Conservation (phyloP, 1,140 invertebrate species). For the Dendroctonus valens region DNA sequence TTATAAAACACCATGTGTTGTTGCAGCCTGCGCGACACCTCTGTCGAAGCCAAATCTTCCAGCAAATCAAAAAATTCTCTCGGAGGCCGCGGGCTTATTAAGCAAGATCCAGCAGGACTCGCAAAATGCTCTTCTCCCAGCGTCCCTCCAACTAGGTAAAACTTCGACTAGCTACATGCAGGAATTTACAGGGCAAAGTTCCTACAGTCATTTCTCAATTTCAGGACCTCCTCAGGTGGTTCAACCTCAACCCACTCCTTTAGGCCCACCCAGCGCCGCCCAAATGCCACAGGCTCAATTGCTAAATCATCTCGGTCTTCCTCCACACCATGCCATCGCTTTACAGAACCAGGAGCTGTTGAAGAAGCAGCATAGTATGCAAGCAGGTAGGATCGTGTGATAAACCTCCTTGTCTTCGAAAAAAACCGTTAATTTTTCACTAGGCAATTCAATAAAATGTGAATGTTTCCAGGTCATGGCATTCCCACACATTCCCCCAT, state of each 20-base stretch:
- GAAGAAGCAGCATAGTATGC: conserved; percentile 57
- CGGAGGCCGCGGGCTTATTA: conserved; percentile 66
- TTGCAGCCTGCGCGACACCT: conserved; percentile 66
- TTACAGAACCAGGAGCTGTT: conserved; percentile 56
- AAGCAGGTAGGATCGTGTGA: conserved; percentile 41
- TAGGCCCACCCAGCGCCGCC: conserved; percentile 51
- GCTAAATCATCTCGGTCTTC: conserved; percentile 63
- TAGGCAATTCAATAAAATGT: neutral
- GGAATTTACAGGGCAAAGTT: neutral
- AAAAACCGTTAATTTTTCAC: neutral
- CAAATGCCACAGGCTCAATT: conserved; percentile 43
- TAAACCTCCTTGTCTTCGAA: neutral
- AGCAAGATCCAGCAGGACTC: conserved; percentile 72
- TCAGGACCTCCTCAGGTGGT: conserved; percentile 45
- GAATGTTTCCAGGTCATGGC: conserved; percentile 38
- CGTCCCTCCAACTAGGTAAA: conserved; percentile 53
- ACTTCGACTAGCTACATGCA: conserved; percentile 23
- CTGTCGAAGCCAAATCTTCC: conserved; percentile 65
- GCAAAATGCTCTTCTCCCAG: conserved; percentile 52
- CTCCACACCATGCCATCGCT: conserved; percentile 62
- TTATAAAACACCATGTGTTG: neutral
- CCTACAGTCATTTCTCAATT: neutral
- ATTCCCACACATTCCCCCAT: conserved; percentile 58
- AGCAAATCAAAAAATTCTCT: conserved; percentile 72
- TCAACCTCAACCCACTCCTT: conserved; percentile 51